Conservation (phyloP, 1,140 invertebrate species). For the Coelopa frigida region DNA sequence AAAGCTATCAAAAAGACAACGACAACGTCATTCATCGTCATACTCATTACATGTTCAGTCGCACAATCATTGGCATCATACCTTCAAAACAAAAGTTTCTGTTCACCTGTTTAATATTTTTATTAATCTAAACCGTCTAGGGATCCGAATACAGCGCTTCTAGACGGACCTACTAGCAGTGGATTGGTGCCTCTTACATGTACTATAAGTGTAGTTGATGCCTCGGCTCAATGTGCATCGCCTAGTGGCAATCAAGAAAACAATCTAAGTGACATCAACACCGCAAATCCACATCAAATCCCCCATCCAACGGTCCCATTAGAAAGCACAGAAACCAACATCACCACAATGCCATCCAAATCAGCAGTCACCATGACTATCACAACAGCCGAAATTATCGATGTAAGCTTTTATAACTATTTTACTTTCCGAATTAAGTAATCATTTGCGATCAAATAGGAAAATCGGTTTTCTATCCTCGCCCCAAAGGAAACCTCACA, state of each 20-base stretch:
- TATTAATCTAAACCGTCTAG: conserved; percentile 8
- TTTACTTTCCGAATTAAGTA: neutral
- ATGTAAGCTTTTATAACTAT: conserved; percentile 6
- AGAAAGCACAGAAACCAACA: neutral
- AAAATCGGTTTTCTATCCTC: conserved; percentile 13
- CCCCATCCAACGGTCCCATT: conserved; percentile 4
- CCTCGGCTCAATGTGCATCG: conserved; percentile 4
- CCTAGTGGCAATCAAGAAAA: neutral
- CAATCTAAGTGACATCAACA: neutral
- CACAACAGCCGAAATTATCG: conserved; percentile 15
- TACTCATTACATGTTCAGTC: too few species aligned
- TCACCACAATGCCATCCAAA: conserved; percentile 10
- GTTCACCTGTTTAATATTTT: too few species aligned
- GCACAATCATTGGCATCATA: too few species aligned
- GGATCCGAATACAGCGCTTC: conserved; percentile 11
- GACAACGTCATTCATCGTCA: too few species aligned
- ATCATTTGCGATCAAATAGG: conserved; percentile 1
- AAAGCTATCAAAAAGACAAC: too few species aligned
- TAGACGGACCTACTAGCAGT: conserved; percentile 14
- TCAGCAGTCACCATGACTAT: conserved; percentile 6
- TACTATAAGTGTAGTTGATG: conserved; percentile 6
- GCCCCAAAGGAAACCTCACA: conserved; percentile 8
- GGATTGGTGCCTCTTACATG: conserved; percentile 12
- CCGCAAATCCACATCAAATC: neutral
- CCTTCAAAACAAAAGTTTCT: too few species aligned